Percentiles rank a stretch among this genome's conserved stretches.
Evolutionary conservation across 2,888 invertebrate species (phyloP).

Genomic region (Sialis lutaria): DNA sequence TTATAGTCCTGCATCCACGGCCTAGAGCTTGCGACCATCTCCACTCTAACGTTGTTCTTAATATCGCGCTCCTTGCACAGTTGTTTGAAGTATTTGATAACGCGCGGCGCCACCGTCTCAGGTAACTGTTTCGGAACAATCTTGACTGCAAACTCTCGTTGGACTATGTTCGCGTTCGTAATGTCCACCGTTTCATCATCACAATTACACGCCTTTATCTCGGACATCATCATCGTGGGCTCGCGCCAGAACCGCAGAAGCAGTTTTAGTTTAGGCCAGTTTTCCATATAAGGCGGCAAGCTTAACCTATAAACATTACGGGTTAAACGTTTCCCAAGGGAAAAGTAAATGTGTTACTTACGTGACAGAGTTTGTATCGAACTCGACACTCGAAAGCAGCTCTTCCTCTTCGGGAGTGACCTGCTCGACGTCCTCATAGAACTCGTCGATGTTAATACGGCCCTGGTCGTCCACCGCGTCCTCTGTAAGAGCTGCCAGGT

Average conservation of each 20-base stretch:
- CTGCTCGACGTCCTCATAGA: constrained; percentile 23
- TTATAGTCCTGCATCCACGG: constrained; percentile 26
- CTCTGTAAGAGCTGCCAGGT: constrained; percentile 21
- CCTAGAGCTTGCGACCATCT: constrained; percentile 16
- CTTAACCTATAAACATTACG: constrained; percentile 15
- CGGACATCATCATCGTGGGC: constrained; percentile 20
- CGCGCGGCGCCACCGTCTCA: constrained; percentile 12
- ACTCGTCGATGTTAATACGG: constrained; percentile 22
- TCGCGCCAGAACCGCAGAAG: constrained; percentile 29
- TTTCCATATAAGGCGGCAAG: constrained; percentile 19
- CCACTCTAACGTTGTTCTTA: constrained; percentile 18
- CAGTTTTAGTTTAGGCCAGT: constrained; percentile 23
- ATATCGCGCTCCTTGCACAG: constrained; percentile 18
- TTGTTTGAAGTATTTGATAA: constrained; percentile 16
- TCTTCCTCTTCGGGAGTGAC: constrained; percentile 29
- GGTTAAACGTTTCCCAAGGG: too few species aligned
- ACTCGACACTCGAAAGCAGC: constrained; percentile 23
- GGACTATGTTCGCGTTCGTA: constrained; percentile 12
- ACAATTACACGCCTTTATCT: constrained; percentile 20
- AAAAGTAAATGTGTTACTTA: constrained; percentile 8
- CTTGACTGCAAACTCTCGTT: constrained; percentile 21
- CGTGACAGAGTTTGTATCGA: constrained; percentile 21
- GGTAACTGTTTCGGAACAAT: constrained; percentile 24
- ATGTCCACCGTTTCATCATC: constrained; percentile 16
- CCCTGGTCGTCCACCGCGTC: constrained; percentile 18